phyloP scores from a whole-genome alignment of 2,797 vertebrate genomes.

The Erpetoichthys calabaricus region DNA sequence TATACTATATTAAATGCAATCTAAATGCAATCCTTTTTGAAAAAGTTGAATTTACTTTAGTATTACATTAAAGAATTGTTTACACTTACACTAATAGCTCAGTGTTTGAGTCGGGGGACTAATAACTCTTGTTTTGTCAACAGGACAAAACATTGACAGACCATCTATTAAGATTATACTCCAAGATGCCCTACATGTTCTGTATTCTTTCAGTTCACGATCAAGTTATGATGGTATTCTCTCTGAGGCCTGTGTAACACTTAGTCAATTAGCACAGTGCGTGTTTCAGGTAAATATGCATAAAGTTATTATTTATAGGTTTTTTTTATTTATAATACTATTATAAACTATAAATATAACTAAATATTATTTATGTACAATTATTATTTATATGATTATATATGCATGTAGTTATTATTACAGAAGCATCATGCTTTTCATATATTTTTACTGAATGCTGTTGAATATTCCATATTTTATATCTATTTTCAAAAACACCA shows the following conservation, averaged over 20 bases:
- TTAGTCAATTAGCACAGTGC: slow-evolving; percentile 31
- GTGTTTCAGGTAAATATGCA: slow-evolving; percentile 33
- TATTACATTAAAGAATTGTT: neutral
- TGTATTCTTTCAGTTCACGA: slow-evolving; percentile 46
- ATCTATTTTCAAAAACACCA: too few relatives aligned
- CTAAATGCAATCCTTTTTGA: too few relatives aligned
- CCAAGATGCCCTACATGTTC: slow-evolving; percentile 38
- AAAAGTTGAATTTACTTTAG: neutral
- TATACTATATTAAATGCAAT: too few relatives aligned
- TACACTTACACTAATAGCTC: neutral
- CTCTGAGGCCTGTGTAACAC: slow-evolving; percentile 32
- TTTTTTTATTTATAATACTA: too few relatives aligned
- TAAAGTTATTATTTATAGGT: too few relatives aligned
- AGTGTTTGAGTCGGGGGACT: neutral
- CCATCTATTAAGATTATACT: slow-evolving; percentile 28
- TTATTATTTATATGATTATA: too few relatives aligned
- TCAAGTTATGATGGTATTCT: slow-evolving; percentile 49
- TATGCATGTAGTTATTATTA: too few relatives aligned
- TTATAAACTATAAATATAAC: too few relatives aligned
- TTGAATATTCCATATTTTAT: too few relatives aligned
- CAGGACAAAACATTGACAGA: slow-evolving; percentile 33
- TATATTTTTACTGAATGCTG: too few relatives aligned
- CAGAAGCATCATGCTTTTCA: too few relatives aligned
- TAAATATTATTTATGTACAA: too few relatives aligned
- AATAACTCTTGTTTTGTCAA: slow-evolving; percentile 6